A percentile compares a stretch with the other conserved stretches of the same genome.
Conservation (phyloP, 2,797 vertebrate genomes). For the Petrocephalus sullivani region DNA sequence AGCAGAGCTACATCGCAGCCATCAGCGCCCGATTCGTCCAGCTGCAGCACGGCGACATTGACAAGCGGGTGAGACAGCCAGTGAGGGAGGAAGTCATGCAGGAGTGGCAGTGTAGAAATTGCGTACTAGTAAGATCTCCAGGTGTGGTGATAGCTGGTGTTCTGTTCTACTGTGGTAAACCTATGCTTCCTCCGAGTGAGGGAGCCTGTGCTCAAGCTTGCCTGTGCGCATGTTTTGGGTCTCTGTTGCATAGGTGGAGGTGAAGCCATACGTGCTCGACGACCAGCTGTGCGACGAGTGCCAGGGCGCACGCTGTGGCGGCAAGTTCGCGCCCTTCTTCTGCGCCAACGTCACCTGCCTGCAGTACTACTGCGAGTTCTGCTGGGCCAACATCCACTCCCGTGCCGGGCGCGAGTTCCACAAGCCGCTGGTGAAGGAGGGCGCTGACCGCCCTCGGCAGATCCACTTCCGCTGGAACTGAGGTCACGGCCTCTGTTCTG, state of each 20-base stretch:
- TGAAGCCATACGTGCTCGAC: slow-evolving; percentile 96
- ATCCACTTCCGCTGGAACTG: slow-evolving; percentile 99
- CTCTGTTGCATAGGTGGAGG: slow-evolving; percentile 77
- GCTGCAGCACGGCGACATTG: slow-evolving; percentile 96
- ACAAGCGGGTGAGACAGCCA: slow-evolving; percentile 76
- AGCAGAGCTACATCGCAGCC: slow-evolving; percentile 97
- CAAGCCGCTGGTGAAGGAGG: slow-evolving; percentile 98
- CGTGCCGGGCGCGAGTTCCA: slow-evolving; percentile 97
- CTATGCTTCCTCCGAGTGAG: not conserved
- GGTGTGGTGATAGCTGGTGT: not conserved
- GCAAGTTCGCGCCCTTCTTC: slow-evolving; percentile 96
- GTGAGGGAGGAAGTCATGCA: not conserved
- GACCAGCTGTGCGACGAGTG: slow-evolving; percentile 98
- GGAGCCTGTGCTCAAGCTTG: not conserved
- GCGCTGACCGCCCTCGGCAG: slow-evolving; percentile 93
- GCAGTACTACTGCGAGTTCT: slow-evolving; percentile 99
- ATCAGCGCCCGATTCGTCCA: slow-evolving; percentile 96
- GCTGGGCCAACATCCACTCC: slow-evolving; percentile 98
- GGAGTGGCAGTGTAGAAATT: not conserved
- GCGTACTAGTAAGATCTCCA: not conserved
- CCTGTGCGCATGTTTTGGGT: not conserved
- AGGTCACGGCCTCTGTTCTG: slow-evolving; percentile 37
- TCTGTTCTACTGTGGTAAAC: not conserved
- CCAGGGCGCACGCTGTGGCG: slow-evolving; percentile 91
- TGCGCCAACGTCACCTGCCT: slow-evolving; percentile 99